These are phyloP conservation scores for Onchidella celtica DNA, from an alignment of 2,888 invertebrate genomes.

Conservation along the genomic window DNA sequence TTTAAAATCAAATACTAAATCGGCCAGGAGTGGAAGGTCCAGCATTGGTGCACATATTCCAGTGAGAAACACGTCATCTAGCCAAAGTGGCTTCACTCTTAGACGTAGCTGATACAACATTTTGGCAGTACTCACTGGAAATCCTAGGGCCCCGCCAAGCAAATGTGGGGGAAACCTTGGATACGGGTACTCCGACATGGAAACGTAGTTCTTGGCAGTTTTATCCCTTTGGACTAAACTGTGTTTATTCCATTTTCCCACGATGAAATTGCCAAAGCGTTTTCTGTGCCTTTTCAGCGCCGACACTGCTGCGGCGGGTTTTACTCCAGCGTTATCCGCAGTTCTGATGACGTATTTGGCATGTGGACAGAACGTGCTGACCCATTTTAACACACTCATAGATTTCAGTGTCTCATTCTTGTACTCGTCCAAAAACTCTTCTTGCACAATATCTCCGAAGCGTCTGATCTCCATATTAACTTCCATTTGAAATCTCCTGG, in stretches of 20 bases:
- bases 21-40: background rate
- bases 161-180: slow-evolving; percentile 61
- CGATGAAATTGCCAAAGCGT: slow-evolving; percentile 57
- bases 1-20: background rate
- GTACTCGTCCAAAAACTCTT: slow-evolving; percentile 57
- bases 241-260: slow-evolving; percentile 60
- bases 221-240: slow-evolving; percentile 54
- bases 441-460: slow-evolving; percentile 31
- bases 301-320: slow-evolving; percentile 82
- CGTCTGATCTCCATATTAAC: slow-evolving; percentile 53
- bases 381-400: slow-evolving; percentile 73
- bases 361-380: slow-evolving; percentile 68
- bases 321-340: slow-evolving; percentile 78
- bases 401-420: slow-evolving; percentile 77
- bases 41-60: slow-evolving; percentile 14
- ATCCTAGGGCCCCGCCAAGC: slow-evolving; percentile 17
- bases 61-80: slow-evolving; percentile 30
- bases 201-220: slow-evolving; percentile 54
- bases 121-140: slow-evolving; percentile 9
- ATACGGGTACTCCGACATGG: slow-evolving; percentile 60
- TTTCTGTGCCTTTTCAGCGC: slow-evolving; percentile 27
- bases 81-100: background rate
- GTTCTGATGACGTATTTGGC: slow-evolving; percentile 75
- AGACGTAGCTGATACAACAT: slow-evolving; percentile 20
- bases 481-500: slow-evolving; percentile 38